Evolutionary conservation across 2,888 invertebrate genomes (phyloP).

Genomic region (Hydroisotoma schaefferi): DNA sequence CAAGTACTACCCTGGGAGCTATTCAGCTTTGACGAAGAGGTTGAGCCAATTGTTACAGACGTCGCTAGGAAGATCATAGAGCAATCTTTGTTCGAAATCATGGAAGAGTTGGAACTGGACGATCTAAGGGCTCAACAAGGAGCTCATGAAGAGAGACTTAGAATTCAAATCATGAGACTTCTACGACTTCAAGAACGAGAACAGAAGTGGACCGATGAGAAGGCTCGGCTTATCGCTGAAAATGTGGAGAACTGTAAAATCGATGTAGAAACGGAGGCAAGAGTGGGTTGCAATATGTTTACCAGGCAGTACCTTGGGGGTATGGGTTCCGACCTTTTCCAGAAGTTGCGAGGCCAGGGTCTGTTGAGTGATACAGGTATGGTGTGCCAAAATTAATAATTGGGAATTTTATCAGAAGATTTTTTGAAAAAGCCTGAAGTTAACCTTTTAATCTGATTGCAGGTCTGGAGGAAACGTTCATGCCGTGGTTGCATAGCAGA

Average conservation of each 20-base stretch:
- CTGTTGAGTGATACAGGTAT: slow-evolving; percentile 10
- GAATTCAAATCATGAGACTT: slow-evolving; percentile 77
- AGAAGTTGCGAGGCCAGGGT: slow-evolving; percentile 18
- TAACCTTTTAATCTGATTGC: not conserved
- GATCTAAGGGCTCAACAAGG: slow-evolving; percentile 74
- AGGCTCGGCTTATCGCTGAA: slow-evolving; percentile 66
- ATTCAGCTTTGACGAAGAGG: slow-evolving; percentile 88
- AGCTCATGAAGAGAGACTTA: slow-evolving; percentile 66
- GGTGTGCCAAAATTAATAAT: not conserved
- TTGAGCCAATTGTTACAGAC: slow-evolving; percentile 81
- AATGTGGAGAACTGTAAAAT: slow-evolving; percentile 63
- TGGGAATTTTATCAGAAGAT: not conserved
- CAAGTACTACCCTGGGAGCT: slow-evolving; percentile 85
- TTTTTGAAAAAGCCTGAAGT: not conserved
- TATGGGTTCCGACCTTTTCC: slow-evolving; percentile 62
- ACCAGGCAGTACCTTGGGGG: slow-evolving; percentile 83
- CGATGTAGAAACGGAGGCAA: slow-evolving; percentile 69
- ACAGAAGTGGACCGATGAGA: slow-evolving; percentile 14
- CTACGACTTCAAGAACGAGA: slow-evolving; percentile 77
- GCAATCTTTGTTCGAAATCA: slow-evolving; percentile 81
- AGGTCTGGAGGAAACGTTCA: slow-evolving; percentile 19
- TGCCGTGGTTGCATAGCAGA: slow-evolving; percentile 22
- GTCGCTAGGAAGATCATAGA: slow-evolving; percentile 84
- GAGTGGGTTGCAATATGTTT: slow-evolving; percentile 75
- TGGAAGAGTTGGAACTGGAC: slow-evolving; percentile 87